Evolutionary conservation across 2,113 vertebrate genomes (phyloP), one percentile per base, ranked within the genome.

Genomic region (Arizona elegans): DNA sequence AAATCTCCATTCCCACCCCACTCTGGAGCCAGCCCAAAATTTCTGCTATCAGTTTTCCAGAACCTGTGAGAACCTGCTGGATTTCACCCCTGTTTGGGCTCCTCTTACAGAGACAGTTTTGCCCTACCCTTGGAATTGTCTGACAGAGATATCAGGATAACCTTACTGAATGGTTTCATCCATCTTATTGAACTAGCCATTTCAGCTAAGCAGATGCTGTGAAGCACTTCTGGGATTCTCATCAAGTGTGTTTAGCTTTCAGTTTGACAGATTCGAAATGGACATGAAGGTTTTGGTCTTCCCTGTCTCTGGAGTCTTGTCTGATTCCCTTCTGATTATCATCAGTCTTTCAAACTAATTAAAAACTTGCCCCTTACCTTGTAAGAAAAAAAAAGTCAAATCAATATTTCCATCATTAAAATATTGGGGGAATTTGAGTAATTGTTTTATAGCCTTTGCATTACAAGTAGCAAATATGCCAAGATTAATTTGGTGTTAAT

Each of bases 401-500:
- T 24, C 89, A 90, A 62, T 90, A 90, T 90, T 87, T 93, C 38
- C 86, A 87, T 93, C 55, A 86, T 47, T 87, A 90, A 96, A 95
- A 96, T 95, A 95, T 52, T 93, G 56, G n/a, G 59, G 86, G 95
- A 95, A 96, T 93, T 23, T 94, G 93, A 92, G 94, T 93, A 86
- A 96, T 95, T 95, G 95, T 95, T 97, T 92, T 89, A 62, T 94
- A 94, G 91, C 55, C 96, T 97, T 97, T 97, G 97, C 97, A 97
- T 98, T 97, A 88, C 95, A 97, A 97, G 94, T 95, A 97, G 96
- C 94, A 97, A 96, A 97, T 95, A 96, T 95, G 97, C 95, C 97
- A 97, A 96, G 92, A 95, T 96, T 89, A 91, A 96, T 97, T 97
- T 97, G 94, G 92, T 96, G 95, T 97, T 98, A 97, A 98, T 98